A percentile compares a stretch with the other conserved stretches of the same genome.
Evolutionary conservation across 2,888 invertebrate genomes (phyloP).

Genomic region (Psylliodes chrysocephalus): DNA sequence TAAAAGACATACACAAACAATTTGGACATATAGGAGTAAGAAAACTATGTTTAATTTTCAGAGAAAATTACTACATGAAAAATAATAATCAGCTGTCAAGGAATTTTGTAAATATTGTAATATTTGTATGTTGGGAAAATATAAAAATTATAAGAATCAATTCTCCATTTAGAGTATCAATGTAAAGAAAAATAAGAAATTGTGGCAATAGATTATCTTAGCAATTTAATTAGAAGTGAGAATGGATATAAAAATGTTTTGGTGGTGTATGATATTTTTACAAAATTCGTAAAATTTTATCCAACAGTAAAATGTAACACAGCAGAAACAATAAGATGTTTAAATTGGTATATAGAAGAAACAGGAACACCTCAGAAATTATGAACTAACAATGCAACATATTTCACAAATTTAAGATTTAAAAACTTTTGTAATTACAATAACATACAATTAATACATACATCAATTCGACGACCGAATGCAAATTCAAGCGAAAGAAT

Average conservation of each 20-base stretch:
- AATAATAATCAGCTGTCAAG: not conserved
- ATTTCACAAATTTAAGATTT: not conserved
- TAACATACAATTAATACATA: not conserved
- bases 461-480: not conserved
- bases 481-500: not conserved
- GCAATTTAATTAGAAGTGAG: not conserved
- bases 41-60: constrained; percentile 18
- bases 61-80: no score
- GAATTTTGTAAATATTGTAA: not conserved
- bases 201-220: not conserved
- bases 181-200: not conserved
- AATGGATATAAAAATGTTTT: not conserved
- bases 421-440: not conserved
- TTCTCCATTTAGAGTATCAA: not conserved
- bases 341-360: not conserved
- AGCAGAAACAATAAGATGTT: not conserved
- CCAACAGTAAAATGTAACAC: not conserved
- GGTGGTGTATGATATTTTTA: constrained; percentile 1
- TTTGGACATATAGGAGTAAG: constrained; percentile 31
- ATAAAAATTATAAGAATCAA: not conserved
- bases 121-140: not conserved
- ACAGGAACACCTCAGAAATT: not conserved
- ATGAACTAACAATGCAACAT: not conserved
- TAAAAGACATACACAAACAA: not conserved
- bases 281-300: not conserved